These are phyloP conservation scores for Smittia aterrima DNA, from an alignment of 2,888 invertebrate genomes.

Conservation along the genomic window DNA sequence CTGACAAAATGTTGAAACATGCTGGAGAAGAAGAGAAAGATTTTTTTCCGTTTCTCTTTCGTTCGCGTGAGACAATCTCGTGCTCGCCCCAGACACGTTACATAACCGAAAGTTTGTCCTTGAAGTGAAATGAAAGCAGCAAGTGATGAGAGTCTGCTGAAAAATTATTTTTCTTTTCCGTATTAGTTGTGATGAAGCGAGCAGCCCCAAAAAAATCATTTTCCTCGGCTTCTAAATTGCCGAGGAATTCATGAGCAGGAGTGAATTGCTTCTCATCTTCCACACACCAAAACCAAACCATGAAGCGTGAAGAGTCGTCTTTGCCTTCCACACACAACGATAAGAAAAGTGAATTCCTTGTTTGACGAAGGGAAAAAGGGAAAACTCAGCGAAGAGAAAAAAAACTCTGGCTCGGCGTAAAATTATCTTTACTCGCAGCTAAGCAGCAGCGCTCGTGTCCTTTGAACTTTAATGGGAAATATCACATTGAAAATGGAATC, in stretches of 20 bases:
- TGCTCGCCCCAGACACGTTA: constrained; percentile 40
- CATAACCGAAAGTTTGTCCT: constrained; percentile 35
- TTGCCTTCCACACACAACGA: constrained; percentile 13
- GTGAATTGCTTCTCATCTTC: not conserved
- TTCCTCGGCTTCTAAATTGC: not conserved
- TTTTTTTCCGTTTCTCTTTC: not conserved
- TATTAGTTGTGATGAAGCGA: constrained; percentile 14
- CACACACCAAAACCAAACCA: too few species aligned
- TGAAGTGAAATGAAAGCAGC: constrained; percentile 17
- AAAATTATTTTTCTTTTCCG: constrained; percentile 20
- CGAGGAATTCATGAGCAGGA: not conserved
- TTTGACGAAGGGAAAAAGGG: not conserved
- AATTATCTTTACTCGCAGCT: not conserved
- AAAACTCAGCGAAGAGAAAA: not conserved
- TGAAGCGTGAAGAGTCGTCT: too few species aligned
- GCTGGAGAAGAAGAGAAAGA: not conserved
- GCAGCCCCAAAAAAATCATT: constrained; percentile 34
- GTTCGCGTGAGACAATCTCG: constrained; percentile 18
- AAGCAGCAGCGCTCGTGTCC: constrained; percentile 4
- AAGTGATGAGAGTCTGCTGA: constrained; percentile 18
- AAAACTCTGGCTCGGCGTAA: not conserved
- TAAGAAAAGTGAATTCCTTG: not conserved
- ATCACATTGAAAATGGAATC: constrained; percentile 11
- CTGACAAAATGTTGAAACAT: constrained; percentile 12
- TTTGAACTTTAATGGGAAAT: constrained; percentile 25